A percentile compares a stretch with the other conserved stretches of the same genome.
These are phyloP conservation scores for Phengaris arion DNA, from an alignment of 2,888 invertebrate genomes.

Conservation along the genomic window DNA sequence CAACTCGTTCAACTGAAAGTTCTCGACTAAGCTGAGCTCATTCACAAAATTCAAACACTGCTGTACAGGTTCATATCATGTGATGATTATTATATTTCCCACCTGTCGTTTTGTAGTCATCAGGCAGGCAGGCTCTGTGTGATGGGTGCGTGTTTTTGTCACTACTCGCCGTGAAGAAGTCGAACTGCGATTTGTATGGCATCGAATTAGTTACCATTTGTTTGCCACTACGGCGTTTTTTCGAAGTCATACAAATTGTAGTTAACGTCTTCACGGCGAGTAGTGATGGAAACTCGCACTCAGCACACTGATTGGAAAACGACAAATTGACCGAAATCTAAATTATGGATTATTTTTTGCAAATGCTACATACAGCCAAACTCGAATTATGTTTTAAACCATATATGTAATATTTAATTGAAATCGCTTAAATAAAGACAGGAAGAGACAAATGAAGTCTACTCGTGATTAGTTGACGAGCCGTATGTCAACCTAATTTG, in stretches of 20 bases:
- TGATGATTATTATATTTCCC: background rate
- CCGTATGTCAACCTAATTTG: background rate
- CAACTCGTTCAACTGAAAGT: background rate
- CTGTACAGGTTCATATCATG: background rate
- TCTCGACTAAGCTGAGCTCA: background rate
- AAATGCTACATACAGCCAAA: slow-evolving; percentile 7
- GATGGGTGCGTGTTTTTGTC: too few relatives aligned
- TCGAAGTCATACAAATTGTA: too few relatives aligned
- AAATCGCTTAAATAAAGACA: background rate
- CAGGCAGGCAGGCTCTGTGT: background rate
- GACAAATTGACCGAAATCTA: background rate
- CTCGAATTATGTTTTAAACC: slow-evolving; percentile 2
- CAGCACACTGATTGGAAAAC: background rate
- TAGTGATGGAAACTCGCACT: too few relatives aligned
- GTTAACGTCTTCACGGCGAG: too few relatives aligned
- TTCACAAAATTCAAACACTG: background rate
- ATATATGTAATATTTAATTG: background rate
- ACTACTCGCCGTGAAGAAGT: too few relatives aligned
- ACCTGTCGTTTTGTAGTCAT: background rate
- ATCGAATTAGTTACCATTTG: too few relatives aligned
- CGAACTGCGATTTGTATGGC: too few relatives aligned
- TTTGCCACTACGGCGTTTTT: too few relatives aligned
- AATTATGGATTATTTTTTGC: background rate
- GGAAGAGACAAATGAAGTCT: background rate
- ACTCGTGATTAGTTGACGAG: background rate